Conservation (phyloP, 2,888 invertebrate genomes). For the Rambutsinella grinnellia region DNA sequence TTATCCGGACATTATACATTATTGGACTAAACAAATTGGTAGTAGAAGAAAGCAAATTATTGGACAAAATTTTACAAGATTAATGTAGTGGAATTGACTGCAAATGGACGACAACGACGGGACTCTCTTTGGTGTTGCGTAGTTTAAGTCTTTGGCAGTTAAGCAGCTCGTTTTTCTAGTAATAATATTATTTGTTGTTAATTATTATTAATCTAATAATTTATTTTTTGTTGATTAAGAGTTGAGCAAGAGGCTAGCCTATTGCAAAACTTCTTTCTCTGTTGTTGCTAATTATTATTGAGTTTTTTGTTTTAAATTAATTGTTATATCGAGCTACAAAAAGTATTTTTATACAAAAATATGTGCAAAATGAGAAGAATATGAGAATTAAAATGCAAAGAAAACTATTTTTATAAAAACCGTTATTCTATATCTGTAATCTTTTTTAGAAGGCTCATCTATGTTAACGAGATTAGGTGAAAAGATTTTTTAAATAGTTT, state of each 20-base stretch:
- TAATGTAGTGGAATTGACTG: constrained; percentile 20
- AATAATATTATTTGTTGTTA: constrained; percentile 23
- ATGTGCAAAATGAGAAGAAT: not conserved
- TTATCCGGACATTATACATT: not conserved
- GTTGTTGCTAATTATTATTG: constrained; percentile 43
- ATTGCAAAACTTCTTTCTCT: constrained; percentile 15
- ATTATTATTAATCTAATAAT: constrained; percentile 35
- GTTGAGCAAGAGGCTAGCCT: constrained; percentile 1
- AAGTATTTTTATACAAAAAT: constrained; percentile 11
- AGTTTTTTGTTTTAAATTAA: constrained; percentile 11
- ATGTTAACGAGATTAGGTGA: not conserved
- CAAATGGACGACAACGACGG: constrained; percentile 21
- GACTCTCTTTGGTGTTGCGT: constrained; percentile 26
- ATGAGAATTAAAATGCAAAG: not conserved
- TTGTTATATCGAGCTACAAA: constrained; percentile 30
- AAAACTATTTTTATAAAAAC: not conserved
- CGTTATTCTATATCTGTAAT: not conserved
- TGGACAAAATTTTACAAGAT: not conserved
- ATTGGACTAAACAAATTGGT: not conserved
- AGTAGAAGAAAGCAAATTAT: not conserved
- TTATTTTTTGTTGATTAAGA: constrained; percentile 33
- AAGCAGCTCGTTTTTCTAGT: constrained; percentile 31
- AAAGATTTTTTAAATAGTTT: not conserved
- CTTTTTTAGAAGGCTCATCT: not conserved
- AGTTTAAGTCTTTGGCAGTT: constrained; percentile 23